Percentiles rank a stretch among this genome's conserved stretches.
Evolutionary conservation across 2,113 vertebrate genomes (phyloP).

Genomic region (Salvelinus fontinalis): DNA sequence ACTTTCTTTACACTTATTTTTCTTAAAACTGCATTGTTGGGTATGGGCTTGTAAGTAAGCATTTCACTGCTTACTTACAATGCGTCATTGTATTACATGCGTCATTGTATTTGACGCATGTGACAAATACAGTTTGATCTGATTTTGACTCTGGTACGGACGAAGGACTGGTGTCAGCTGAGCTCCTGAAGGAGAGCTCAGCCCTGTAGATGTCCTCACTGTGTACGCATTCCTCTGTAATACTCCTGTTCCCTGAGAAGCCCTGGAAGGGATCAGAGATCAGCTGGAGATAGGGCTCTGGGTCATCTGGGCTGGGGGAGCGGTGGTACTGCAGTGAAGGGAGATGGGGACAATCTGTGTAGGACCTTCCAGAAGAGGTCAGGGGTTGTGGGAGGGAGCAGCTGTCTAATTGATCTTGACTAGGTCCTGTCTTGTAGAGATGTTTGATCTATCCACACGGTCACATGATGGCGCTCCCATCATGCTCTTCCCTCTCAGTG

Average conservation of each 20-base stretch:
- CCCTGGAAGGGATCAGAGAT: conserved; percentile 1
- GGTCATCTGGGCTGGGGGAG: conserved; percentile 64
- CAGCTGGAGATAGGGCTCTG: neutral
- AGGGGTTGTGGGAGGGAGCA: conserved; percentile 37
- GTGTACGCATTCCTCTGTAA: neutral
- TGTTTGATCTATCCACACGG: conserved; percentile 28
- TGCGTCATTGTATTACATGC: no score
- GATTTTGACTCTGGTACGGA: neutral
- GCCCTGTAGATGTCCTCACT: neutral
- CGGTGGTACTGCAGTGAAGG: conserved; percentile 53
- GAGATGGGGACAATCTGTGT: conserved; percentile 67
- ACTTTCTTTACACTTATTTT: no score
- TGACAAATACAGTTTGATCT: no score
- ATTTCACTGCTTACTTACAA: no score
- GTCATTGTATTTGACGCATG: no score
- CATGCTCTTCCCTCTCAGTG: conserved; percentile 30
- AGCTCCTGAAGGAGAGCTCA: neutral
- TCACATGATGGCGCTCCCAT: conserved; percentile 21
- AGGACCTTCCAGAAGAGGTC: conserved; percentile 59
- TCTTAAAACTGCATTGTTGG: no score
- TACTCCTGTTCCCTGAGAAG: neutral
- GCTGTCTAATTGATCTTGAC: neutral
- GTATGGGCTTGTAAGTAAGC: no score
- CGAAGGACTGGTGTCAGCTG: neutral
- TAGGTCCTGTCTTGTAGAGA: neutral